Evolutionary conservation across 1,140 invertebrate species (phyloP), one percentile per base, ranked within the genome.

Genomic region (Episyrphus balteatus): DNA sequence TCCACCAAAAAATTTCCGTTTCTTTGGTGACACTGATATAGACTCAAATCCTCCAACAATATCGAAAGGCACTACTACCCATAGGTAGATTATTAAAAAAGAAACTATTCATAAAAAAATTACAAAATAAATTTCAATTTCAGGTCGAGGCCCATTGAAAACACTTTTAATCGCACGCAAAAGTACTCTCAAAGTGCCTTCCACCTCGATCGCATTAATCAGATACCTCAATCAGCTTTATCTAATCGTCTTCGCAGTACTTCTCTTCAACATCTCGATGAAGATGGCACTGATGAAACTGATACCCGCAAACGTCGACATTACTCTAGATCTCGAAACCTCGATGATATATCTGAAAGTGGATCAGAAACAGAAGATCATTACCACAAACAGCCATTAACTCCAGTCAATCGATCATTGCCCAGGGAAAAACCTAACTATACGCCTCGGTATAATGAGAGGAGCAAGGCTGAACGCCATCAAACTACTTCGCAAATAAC

Each of bases 1-100:
- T 52, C 73, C 52, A 55, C 75, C 61, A 54, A 85, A 85, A 56
- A 86, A 78, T 67, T 71, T 88, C 6, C 75, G 85, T 30, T 87
- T 86, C 71, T 87, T 86, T 62, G 85, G 84, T 2, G 85, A 88
- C 61, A 86, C 84, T 2, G 84, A 87, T 59, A 71, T 76, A 42
- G 83, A 86, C 56, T 84, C 82, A 5, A 77, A 77, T 63, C 70
- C 70, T 14, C 62, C 62, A 31, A 66, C 62, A 6, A 54, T 66
- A 14, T 66, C 48, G 71, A 79, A 59, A 64, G 78, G 19, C 71
- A 78, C 42, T 75, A 79, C 59, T 72, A 77, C 55, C 72, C 75
- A 6, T 69, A 78, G 60, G 77, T 66, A 13, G 49, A 48, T 17
- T 11, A 0, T 15, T n/a, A 37, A 15, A 37, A 34, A 13, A 34